phyloP scores from a whole-genome alignment of 1,140 invertebrate species.

The Eumaeus atala region DNA sequence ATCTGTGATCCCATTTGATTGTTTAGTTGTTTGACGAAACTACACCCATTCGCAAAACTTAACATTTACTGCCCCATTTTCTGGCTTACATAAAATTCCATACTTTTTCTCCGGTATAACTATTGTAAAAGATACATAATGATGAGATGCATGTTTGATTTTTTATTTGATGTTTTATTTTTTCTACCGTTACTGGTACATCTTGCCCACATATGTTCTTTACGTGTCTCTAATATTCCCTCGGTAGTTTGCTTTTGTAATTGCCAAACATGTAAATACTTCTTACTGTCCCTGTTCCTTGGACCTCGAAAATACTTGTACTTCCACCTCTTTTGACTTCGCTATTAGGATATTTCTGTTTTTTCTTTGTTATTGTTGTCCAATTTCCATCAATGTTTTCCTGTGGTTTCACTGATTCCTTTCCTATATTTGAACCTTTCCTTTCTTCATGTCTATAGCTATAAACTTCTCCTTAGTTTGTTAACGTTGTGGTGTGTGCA shows the following conservation, averaged over 20 bases:
- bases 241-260: constrained; percentile 19
- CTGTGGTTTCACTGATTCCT: constrained; percentile 11
- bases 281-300: constrained; percentile 7
- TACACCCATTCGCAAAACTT: constrained; percentile 27
- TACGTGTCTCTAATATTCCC: constrained; percentile 19
- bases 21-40: constrained; percentile 15
- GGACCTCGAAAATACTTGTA: background rate
- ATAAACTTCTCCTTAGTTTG: background rate
- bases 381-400: constrained; percentile 9
- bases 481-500: background rate
- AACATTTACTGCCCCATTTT: constrained; percentile 23
- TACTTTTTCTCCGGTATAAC: constrained; percentile 25
- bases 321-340: constrained; percentile 8
- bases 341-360: no score
- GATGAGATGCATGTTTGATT: constrained; percentile 22
- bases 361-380: no score
- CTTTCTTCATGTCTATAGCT: background rate
- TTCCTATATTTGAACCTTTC: constrained; percentile 15
- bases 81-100: constrained; percentile 17
- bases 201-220: constrained; percentile 14
- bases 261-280: constrained; percentile 25
- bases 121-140: constrained; percentile 26
- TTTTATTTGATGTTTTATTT: constrained; percentile 29
- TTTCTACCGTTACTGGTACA: constrained; percentile 19
- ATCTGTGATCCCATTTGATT: background rate